Evolutionary conservation across 2,888 invertebrate species (phyloP).

Genomic region (Eupithecia subumbrata): DNA sequence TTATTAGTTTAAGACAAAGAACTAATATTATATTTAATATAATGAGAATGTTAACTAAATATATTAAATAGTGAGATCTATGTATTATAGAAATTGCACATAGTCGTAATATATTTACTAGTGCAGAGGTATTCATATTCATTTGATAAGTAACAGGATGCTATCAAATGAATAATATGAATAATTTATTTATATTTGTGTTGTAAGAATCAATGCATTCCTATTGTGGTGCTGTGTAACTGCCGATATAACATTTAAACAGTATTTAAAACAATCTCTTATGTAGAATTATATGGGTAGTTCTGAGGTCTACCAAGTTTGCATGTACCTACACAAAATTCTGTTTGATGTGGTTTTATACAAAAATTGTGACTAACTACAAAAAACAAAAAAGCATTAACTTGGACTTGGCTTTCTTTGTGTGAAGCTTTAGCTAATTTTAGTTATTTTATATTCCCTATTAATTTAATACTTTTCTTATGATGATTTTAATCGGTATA

Average conservation of each 20-base stretch:
- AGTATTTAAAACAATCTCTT: not conserved
- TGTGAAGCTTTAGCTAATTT: not conserved
- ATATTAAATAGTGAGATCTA: not conserved
- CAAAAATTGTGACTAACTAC: not conserved
- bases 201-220: conserved; percentile 6
- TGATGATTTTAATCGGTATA: not conserved
- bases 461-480: not conserved
- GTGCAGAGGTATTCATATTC: not conserved
- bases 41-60: not conserved
- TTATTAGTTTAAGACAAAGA: conserved; percentile 45
- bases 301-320: no score
- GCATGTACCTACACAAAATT: no score
- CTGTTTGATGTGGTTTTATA: no score
- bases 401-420: not conserved
- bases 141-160: not conserved
- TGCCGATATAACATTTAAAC: not conserved
- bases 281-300: no score
- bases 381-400: not conserved
- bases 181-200: not conserved
- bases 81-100: not conserved
- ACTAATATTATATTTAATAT: not conserved
- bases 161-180: not conserved
- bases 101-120: not conserved
- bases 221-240: conserved; percentile 10
- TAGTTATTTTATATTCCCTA: not conserved